Conservation (phyloP, 2,113 vertebrate species). For the Prunella himalayana region DNA sequence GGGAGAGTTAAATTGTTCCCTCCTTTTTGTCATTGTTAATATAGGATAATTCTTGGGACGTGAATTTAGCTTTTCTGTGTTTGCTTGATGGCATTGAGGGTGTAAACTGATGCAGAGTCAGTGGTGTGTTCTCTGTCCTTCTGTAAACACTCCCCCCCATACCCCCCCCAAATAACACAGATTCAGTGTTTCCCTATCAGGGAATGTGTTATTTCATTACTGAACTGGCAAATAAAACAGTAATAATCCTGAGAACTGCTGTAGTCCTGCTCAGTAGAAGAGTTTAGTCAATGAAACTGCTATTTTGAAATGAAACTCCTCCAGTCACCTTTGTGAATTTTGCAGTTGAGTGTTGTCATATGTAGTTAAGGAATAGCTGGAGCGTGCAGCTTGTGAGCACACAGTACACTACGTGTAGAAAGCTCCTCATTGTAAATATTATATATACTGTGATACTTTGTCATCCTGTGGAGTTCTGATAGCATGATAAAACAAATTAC, state of each 20-base stretch:
- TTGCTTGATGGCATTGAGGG: not conserved
- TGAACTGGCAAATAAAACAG: not conserved
- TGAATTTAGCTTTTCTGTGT: not conserved
- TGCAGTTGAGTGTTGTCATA: not conserved
- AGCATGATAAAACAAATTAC: not conserved
- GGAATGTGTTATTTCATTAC: not conserved
- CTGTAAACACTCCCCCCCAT: not conserved
- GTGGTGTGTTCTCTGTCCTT: not conserved
- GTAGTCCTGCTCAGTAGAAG: not conserved
- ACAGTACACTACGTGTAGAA: rapidly evolving
- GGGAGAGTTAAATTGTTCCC: not conserved
- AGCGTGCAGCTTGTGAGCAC: not conserved
- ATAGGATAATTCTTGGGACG: rapidly evolving
- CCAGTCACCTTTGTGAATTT: conserved; percentile 1
- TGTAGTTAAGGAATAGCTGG: not conserved
- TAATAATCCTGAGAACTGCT: not conserved
- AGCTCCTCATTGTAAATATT: not conserved
- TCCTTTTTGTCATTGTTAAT: not conserved
- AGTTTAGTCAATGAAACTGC: not conserved
- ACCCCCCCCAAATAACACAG: too few species aligned
- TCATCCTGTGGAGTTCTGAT: not conserved
- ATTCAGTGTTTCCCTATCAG: not conserved
- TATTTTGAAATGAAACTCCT: not conserved
- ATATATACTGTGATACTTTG: not conserved
- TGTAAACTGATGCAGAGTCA: not conserved